Percentiles rank a stretch among this genome's conserved stretches.
phyloP scores from a whole-genome alignment of 2,888 invertebrate species.

The Perizoma affinitatum region DNA sequence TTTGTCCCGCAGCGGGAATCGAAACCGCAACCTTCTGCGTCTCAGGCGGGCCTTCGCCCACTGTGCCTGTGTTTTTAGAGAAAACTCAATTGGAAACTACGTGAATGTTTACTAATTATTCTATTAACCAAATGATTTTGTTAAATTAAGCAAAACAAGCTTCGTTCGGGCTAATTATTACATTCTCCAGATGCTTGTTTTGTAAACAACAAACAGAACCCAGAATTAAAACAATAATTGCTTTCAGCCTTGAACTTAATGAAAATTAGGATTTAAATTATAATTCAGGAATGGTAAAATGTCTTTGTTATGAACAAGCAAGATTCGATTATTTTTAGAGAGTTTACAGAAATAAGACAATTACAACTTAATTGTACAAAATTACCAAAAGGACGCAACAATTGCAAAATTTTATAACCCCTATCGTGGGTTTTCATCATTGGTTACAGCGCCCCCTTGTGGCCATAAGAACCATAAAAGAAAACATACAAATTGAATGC shows the following conservation, averaged over 20 bases:
- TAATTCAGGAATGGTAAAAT: slow-evolving; percentile 18
- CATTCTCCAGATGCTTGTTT: slow-evolving; percentile 19
- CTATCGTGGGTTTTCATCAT: too few species aligned
- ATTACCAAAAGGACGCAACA: too few species aligned
- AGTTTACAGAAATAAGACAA: slow-evolving; percentile 10
- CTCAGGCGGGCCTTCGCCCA: too few species aligned
- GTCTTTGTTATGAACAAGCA: slow-evolving; percentile 9
- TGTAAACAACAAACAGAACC: slow-evolving; percentile 20
- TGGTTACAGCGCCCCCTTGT: too few species aligned
- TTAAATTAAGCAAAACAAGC: slow-evolving; percentile 11
- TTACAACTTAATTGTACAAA: too few species aligned
- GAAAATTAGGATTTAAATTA: slow-evolving; percentile 22
- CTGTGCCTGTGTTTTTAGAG: too few species aligned
- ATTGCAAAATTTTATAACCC: too few species aligned
- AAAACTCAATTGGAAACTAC: neutral
- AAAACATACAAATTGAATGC: too few species aligned
- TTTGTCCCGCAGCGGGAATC: too few species aligned
- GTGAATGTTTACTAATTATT: too few species aligned
- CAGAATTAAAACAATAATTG: slow-evolving; percentile 25
- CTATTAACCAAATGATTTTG: neutral
- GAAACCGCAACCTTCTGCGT: too few species aligned
- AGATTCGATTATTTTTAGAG: slow-evolving; percentile 10
- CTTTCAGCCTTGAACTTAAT: slow-evolving; percentile 25
- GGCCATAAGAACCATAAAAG: too few species aligned
- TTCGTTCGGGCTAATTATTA: slow-evolving; percentile 5